These are phyloP conservation scores for Microplitis manilae DNA, from an alignment of 2,888 invertebrate genomes.

Conservation along the genomic window DNA sequence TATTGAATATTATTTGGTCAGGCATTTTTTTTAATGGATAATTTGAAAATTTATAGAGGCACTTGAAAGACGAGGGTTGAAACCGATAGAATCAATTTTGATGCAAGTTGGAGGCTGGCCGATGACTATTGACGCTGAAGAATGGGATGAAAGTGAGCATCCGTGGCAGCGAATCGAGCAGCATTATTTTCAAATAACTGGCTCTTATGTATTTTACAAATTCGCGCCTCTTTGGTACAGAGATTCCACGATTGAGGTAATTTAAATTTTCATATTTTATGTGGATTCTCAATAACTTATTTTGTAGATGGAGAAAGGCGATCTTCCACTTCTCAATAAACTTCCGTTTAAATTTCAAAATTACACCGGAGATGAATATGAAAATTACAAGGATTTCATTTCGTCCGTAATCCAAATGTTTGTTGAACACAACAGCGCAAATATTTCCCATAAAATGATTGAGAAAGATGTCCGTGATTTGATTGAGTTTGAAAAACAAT, in stretches of 20 bases:
- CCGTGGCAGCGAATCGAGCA: conserved; percentile 49
- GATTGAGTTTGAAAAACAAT: conserved; percentile 51
- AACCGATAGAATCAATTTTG: conserved; percentile 75
- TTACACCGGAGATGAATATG: conserved; percentile 44
- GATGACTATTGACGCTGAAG: conserved; percentile 40
- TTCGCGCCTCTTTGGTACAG: not conserved
- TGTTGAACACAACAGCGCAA: conserved; percentile 45
- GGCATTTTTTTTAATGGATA: not conserved
- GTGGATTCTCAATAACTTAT: not conserved
- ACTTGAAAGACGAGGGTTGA: conserved; percentile 76
- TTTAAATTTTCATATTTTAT: not conserved
- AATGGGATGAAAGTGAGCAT: conserved; percentile 39
- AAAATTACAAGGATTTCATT: conserved; percentile 46
- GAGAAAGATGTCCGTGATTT: conserved; percentile 51
- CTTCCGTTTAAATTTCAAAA: conserved; percentile 38
- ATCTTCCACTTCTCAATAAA: conserved; percentile 25
- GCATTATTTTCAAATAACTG: conserved; percentile 45
- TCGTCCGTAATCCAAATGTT: conserved; percentile 45
- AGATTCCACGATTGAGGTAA: not conserved
- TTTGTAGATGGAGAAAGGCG: conserved; percentile 21
- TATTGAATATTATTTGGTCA: not conserved
- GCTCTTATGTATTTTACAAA: conserved; percentile 36
- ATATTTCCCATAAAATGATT: conserved; percentile 47
- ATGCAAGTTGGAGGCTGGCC: conserved; percentile 55
- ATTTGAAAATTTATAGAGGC: conserved; percentile 30